These are phyloP conservation scores for Bubo scandiacus DNA, from an alignment of 2,113 vertebrate species.

Conservation along the genomic window DNA sequence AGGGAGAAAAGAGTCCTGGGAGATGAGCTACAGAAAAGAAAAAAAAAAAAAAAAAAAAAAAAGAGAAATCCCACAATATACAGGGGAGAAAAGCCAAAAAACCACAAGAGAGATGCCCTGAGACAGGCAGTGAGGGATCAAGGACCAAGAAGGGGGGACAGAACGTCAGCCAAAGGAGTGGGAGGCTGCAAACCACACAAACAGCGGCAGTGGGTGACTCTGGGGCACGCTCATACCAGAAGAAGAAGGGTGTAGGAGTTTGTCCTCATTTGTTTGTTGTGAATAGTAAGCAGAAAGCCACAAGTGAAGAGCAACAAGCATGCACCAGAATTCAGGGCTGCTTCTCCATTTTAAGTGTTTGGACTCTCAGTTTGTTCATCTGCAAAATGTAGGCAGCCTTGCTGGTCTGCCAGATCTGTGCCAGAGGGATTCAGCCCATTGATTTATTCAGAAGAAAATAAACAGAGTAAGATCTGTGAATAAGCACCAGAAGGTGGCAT, in stretches of 20 bases:
- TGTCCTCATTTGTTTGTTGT: not conserved
- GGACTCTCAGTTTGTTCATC: not conserved
- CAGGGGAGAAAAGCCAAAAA: not conserved
- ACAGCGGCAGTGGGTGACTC: not conserved
- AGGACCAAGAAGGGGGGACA: not conserved
- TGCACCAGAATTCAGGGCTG: not conserved
- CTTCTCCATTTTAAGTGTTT: not conserved
- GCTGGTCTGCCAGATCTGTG: not conserved
- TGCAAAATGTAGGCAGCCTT: not conserved
- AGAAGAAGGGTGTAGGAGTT: not conserved
- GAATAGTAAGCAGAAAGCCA: not conserved
- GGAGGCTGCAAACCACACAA: not conserved
- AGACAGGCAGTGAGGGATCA: not conserved
- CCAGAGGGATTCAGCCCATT: not conserved
- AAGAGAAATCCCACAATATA: not conserved
- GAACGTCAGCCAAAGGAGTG: not conserved
- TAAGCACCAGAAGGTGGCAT: not conserved
- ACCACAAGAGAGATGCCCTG: rapidly evolving
- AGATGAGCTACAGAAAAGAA: not conserved
- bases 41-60: no score
- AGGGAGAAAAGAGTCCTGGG: not conserved
- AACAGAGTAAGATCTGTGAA: not conserved
- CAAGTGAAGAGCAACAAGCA: not conserved
- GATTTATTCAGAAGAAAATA: not conserved
- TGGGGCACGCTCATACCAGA: not conserved